Evolutionary conservation across 2,113 vertebrate species (phyloP).

Genomic region (Nanorana parkeri): DNA sequence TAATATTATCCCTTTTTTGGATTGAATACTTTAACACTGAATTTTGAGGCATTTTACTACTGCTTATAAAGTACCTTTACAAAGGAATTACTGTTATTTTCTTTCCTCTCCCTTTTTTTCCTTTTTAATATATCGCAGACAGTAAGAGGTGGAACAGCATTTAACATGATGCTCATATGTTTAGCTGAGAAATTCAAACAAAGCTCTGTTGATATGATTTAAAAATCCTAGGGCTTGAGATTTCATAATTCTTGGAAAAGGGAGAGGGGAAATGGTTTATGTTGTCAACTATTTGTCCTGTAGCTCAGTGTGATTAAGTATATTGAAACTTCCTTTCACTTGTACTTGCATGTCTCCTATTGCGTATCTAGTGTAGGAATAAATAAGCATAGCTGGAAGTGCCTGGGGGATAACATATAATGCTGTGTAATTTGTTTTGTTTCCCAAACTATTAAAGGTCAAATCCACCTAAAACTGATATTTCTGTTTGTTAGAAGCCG

Average conservation of each 20-base stretch:
- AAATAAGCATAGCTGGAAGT: background rate
- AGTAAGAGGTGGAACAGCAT: background rate
- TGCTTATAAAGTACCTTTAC: too few species aligned
- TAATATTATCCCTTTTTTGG: too few species aligned
- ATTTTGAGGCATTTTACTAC: too few species aligned
- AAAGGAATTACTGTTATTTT: too few species aligned
- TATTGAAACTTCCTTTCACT: constrained; percentile 39
- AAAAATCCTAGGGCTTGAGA: constrained; percentile 24
- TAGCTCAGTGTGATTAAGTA: constrained; percentile 15
- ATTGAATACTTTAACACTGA: too few species aligned
- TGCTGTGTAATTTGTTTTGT: background rate
- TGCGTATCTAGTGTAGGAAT: background rate
- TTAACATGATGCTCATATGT: background rate
- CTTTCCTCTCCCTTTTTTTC: background rate
- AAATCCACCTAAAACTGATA: too few species aligned
- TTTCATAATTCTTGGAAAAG: constrained; percentile 26
- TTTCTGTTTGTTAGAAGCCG: too few species aligned
- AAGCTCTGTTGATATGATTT: constrained; percentile 23
- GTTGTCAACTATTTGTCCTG: constrained; percentile 26
- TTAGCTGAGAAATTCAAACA: constrained; percentile 2
- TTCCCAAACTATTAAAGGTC: background rate
- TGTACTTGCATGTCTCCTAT: constrained; percentile 18
- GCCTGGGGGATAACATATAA: background rate
- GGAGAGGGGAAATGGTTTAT: background rate
- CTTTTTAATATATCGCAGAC: background rate